A percentile compares a stretch with the other conserved stretches of the same genome.
Evolutionary conservation across 2,888 invertebrate species (phyloP).

Genomic region (Limnephilus lunatus): DNA sequence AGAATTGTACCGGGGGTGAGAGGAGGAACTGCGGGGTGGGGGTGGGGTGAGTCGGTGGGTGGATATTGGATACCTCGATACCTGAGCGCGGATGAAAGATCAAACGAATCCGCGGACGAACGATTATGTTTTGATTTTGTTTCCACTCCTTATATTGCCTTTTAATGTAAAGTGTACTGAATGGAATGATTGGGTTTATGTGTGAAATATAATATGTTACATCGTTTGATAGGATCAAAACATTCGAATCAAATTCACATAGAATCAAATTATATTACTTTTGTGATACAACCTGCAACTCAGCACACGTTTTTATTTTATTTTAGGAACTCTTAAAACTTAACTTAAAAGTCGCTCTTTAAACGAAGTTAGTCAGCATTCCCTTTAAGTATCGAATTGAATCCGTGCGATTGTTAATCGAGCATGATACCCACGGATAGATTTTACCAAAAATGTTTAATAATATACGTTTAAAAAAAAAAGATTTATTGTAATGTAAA

Average conservation of each 20-base stretch:
- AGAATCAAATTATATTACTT: too few species aligned
- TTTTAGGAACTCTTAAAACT: neutral
- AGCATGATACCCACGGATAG: too few species aligned
- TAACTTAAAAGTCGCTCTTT: neutral
- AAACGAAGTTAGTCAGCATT: too few species aligned
- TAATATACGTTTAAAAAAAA: too few species aligned
- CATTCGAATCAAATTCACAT: neutral
- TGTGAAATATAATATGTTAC: neutral
- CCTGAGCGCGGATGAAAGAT: conserved; percentile 64
- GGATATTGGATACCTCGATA: conserved; percentile 65
- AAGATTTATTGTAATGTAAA: too few species aligned
- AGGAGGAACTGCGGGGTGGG: neutral
- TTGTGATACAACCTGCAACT: neutral
- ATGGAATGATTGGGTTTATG: neutral
- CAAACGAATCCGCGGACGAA: conserved; percentile 59
- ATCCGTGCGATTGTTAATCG: neutral
- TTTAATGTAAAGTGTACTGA: conserved; percentile 26
- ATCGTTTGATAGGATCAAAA: neutral
- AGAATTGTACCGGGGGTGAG: conserved; percentile 26
- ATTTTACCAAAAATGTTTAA: neutral
- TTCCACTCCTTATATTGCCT: conserved; percentile 61
- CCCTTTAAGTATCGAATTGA: neutral
- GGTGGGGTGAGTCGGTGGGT: neutral
- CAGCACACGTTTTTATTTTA: neutral
- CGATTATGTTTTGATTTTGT: conserved; percentile 64